Evolutionary conservation across 2,797 vertebrate species (phyloP).

Genomic region (Rhynchotus rufescens): DNA sequence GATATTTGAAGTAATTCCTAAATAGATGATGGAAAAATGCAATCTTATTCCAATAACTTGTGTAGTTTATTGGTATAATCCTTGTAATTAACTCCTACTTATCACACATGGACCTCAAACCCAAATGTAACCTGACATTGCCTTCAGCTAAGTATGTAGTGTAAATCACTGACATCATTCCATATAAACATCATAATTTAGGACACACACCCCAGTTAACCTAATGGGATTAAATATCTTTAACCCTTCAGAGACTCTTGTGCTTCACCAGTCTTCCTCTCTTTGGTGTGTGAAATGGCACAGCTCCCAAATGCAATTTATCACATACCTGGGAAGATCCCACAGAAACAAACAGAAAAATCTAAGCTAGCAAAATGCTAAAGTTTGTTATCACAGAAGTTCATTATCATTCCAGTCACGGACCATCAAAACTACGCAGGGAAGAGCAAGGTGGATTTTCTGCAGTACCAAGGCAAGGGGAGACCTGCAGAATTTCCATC

Average conservation of each 20-base stretch:
- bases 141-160: neutral
- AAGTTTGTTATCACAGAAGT: neutral
- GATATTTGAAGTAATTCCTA: neutral
- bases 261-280: neutral
- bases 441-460: neutral
- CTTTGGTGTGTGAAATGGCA: neutral
- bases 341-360: neutral
- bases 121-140: neutral
- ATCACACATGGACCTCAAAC: neutral
- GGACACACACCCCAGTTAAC: neutral
- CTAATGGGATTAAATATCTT: neutral
- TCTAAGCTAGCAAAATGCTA: neutral
- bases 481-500: neutral
- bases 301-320: neutral
- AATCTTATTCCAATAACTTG: neutral
- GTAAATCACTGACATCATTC: neutral
- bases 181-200: neutral
- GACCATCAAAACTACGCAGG: neutral
- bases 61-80: neutral
- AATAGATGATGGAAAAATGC: neutral
- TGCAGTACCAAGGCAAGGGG: neutral
- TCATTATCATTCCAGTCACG: neutral
- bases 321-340: neutral
- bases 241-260: neutral
- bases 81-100: neutral